Conservation (phyloP, 2,888 invertebrate species). For the Rhagonycha fulva region DNA sequence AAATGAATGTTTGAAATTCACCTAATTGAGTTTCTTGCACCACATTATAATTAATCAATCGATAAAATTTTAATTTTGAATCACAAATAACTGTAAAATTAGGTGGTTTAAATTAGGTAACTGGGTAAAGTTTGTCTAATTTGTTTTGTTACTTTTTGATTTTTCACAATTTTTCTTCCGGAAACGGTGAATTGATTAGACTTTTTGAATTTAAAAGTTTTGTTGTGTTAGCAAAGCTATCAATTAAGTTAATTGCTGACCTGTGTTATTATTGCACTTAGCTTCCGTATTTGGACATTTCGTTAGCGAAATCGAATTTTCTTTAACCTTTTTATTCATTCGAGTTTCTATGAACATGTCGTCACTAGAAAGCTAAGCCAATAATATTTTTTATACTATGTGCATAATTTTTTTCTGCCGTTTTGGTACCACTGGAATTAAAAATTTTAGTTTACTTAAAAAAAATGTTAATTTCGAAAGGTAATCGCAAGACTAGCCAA, state of each 20-base stretch:
- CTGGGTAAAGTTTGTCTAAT: neutral
- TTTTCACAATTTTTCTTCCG: neutral
- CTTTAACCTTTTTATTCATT: neutral
- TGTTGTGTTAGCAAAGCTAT: neutral
- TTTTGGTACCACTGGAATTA: neutral
- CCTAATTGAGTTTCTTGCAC: neutral
- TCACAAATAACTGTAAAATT: neutral
- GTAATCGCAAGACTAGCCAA: neutral
- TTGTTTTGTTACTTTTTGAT: neutral
- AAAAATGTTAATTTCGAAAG: neutral
- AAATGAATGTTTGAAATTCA: neutral
- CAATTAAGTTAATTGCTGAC: neutral
- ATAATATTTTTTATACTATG: neutral
- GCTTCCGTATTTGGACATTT: neutral
- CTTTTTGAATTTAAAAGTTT: neutral
- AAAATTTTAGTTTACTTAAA: neutral
- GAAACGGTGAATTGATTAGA: neutral
- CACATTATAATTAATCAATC: neutral
- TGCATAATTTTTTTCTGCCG: neutral
- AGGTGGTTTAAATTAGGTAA: neutral
- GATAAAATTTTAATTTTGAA: neutral
- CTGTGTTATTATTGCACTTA: neutral
- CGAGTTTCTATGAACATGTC: neutral
- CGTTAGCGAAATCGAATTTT: conserved; percentile 6
- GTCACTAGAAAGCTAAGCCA: neutral